These are phyloP conservation scores for Lasaia peninsularis DNA, from an alignment of 1,140 invertebrate genomes.

Conservation along the genomic window DNA sequence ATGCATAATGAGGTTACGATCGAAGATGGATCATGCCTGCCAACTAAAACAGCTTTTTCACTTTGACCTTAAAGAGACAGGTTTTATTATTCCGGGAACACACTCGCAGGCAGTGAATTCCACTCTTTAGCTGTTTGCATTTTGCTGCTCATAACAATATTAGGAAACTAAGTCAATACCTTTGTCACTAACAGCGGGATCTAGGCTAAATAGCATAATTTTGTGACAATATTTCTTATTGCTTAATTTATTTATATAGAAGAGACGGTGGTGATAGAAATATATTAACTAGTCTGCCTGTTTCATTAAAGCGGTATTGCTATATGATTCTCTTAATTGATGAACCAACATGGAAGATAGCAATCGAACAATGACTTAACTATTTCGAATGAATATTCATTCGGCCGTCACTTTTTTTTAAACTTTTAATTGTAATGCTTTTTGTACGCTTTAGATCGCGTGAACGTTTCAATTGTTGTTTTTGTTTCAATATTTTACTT, in stretches of 20 bases:
- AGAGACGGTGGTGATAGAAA: not conserved
- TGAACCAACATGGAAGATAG: constrained; percentile 10
- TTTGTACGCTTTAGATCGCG: constrained; percentile 12
- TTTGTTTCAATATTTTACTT: constrained; percentile 4
- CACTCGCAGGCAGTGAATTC: too few species aligned
- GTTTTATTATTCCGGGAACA: too few species aligned
- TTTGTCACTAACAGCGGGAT: too few species aligned
- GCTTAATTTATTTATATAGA: not conserved
- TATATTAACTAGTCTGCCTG: not conserved
- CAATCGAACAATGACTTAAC: constrained; percentile 12
- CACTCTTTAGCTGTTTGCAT: too few species aligned
- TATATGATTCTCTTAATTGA: constrained; percentile 4
- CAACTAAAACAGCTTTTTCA: too few species aligned
- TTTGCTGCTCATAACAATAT: too few species aligned
- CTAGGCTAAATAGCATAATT: too few species aligned
- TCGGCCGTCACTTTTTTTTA: constrained; percentile 9
- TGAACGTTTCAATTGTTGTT: constrained; percentile 10
- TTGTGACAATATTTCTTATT: not conserved
- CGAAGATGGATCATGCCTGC: too few species aligned
- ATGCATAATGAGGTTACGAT: too few species aligned
- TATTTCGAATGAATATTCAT: constrained; percentile 13
- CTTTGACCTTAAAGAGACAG: too few species aligned
- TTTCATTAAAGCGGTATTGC: not conserved
- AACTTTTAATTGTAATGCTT: constrained; percentile 13
- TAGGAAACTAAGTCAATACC: too few species aligned